Evolutionary conservation across 2,888 invertebrate genomes (phyloP), one percentile per base, ranked within the genome.

Genomic region (Eupithecia insigniata): DNA sequence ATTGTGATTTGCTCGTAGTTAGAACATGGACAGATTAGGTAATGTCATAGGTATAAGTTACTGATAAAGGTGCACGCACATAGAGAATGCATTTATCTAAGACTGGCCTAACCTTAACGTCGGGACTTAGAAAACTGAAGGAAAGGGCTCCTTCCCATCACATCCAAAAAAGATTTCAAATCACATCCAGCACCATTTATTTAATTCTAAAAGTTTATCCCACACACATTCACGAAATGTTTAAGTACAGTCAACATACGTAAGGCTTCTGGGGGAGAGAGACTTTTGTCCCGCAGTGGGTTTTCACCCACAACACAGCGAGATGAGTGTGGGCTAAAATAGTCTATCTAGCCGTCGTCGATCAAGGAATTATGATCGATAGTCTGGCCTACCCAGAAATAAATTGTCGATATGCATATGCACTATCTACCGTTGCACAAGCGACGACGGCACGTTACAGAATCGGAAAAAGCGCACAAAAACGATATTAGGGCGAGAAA

Each of bases 401-500:
- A 2, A 64, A 66, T 76, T 82, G 75, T 80, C 74, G 81, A 79
- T 83, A 82, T 86, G 83, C 84, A 84, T 77, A 78, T 83, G 75
- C 78, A 80, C 77, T 39, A 46, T 64, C 79, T 82, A 86, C 85
- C 82, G 86, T 92, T 91, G 87, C 91, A 89, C 88, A 92, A 92
- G 86, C 81, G 79, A 77, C 81, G 79, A 77, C 83, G 84, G 83
- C 73, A 55, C 70, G 69, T 89, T 88, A 89, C 88, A 87, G 87
- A 89, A 89, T 90, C 87, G 87, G 89, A 88, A 91, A 90, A 91
- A 88, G 85, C 83, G 76, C 67, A 84, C 87, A 92, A 92, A 93
- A 92, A 93, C 89, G 81, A 81, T 90, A 91, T 90, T 90, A 90
- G 92, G 92, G 87, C 92, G 93, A 92, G 93, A 93, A 92, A 92